A percentile compares a stretch with the other conserved stretches of the same genome.
Evolutionary conservation across 2,113 vertebrate genomes (phyloP).

Genomic region (Pardalotus punctatus): DNA sequence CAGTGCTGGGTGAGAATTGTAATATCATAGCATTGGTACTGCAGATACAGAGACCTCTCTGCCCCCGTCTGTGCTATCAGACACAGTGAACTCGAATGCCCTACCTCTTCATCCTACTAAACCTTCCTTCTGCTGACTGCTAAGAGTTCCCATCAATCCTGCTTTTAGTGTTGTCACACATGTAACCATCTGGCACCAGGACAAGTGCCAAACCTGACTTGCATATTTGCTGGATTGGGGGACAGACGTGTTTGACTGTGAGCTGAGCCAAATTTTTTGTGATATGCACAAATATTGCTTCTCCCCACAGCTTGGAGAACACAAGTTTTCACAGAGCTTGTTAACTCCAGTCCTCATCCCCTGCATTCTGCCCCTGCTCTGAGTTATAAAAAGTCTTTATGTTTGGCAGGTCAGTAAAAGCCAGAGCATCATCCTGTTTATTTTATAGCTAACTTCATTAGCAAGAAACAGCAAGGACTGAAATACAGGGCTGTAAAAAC

Average conservation of each 20-base stretch:
- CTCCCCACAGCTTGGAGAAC: not conserved
- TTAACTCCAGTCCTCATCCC: not conserved
- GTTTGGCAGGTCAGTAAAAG: conserved; percentile 57
- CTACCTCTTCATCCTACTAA: not conserved
- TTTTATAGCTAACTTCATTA: conserved; percentile 71
- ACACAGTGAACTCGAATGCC: not conserved
- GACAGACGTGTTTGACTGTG: not conserved
- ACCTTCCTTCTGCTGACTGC: not conserved
- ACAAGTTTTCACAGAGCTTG: not conserved
- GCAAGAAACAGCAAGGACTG: conserved; percentile 61
- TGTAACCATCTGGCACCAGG: not conserved
- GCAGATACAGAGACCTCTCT: not conserved
- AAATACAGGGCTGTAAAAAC: conserved; percentile 65
- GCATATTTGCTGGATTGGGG: not conserved
- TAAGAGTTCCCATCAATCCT: not conserved
- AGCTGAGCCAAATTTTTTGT: not conserved
- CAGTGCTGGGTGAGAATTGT: not conserved
- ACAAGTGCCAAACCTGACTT: conserved; percentile 25
- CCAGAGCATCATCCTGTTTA: conserved; percentile 7
- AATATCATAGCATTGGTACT: not conserved
- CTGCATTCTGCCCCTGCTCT: not conserved
- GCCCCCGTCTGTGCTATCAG: not conserved
- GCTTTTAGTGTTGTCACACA: not conserved
- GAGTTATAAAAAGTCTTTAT: not conserved
- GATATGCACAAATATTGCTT: not conserved